Evolutionary conservation across 2,113 vertebrate species (phyloP), one percentile per base, ranked within the genome.

Genomic region (Rhabdornis inornatus): DNA sequence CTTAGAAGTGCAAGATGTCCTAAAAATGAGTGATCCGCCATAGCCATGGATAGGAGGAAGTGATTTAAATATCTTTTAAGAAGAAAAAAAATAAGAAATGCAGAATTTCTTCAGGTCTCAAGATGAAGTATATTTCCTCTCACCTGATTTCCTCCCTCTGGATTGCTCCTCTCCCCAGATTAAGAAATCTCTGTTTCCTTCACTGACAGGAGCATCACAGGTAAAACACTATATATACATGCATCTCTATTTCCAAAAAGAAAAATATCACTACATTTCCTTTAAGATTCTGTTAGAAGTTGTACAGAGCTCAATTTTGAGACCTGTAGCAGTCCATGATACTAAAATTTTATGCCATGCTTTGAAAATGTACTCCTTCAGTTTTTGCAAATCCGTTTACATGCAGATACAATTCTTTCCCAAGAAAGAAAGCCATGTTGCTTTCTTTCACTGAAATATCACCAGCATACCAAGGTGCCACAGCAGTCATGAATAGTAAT

Each of bases 391-490:
- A 83, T 92, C 64, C 66, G 53, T 97, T 98, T 96, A 98, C 97
- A 97, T 35, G 63, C 5, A 8, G 95, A 98, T 94, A 93, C 89
- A 79, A 97, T 97, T 80, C 96, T 95, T 93, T 98, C 93, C 94
- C 91, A 94, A 59, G 97, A 95, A 97, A 97, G 64, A 97, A 77
- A 68, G 78, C 9, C 87, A 96, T 96, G 93, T 98, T 97, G 66
- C 96, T 97, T 95, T 96, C 96, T 94, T 98, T 97, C 96, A 97
- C 97, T 94, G 97, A 97, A 95, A 98, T 96, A 97, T 98, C 96
- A 64, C 97, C 97, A 93, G 97, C 97, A 97, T 97, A 98, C 66
- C 93, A 97, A 93, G 97, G 55, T 94, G 78, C 74, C 87, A 95
- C 28, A 88, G 86, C 72, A 95, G 89, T 79, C 92, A 94, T 94